Base-by-base conservation (phyloP, 2,797 vertebrate genomes). In the Mycteria americana region DNA sequence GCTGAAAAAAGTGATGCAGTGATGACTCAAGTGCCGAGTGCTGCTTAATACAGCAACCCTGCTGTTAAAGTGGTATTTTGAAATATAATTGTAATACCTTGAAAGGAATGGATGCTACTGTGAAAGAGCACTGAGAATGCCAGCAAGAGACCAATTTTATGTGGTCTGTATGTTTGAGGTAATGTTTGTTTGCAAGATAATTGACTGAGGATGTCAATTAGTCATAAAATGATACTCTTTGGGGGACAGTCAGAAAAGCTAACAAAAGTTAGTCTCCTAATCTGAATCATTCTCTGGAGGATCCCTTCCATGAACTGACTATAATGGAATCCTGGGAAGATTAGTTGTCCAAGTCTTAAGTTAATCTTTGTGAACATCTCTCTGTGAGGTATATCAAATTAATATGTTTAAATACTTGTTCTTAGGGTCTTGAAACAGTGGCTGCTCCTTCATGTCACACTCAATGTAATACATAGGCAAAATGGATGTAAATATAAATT, bases 121-220 rank as follows among this genome's bases (percentile, higher is more conserved):
- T 69, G 79, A 84, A 85, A 85, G 37, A 94, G 18, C 74, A 75
- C 39, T 70, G 67, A 59, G 65, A 88, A 78, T 76, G 39, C 18
- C 43, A 90, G 80, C 76, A 93, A 95, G 65, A 90, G 33, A 81
- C 50, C 31, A 41, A 43, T 86, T 83, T 84, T 90, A 51, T 78
- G 11, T 1, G 2, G 35, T 73, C 54, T 77, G 13, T 86, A 28
- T 48, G 7, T 77, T 80, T 81, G 50, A 93, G 65, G 59, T 57
- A 93, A 17, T 88, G 89, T 60, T 93, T 89, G 50, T 95, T 93
- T 93, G 68, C 33, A 80, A 92, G 45, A 84, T 39, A 89, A 91
- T 60, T 65, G 18, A 85, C 51, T 76, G 73, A 94, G 37, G 51
- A 67, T 57, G 67, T 78, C 83, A 85, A 48, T 88, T 92, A 92